These are phyloP conservation scores for Neolamprologus ventralis DNA, from an alignment of 2,113 vertebrate genomes.

Conservation along the genomic window DNA sequence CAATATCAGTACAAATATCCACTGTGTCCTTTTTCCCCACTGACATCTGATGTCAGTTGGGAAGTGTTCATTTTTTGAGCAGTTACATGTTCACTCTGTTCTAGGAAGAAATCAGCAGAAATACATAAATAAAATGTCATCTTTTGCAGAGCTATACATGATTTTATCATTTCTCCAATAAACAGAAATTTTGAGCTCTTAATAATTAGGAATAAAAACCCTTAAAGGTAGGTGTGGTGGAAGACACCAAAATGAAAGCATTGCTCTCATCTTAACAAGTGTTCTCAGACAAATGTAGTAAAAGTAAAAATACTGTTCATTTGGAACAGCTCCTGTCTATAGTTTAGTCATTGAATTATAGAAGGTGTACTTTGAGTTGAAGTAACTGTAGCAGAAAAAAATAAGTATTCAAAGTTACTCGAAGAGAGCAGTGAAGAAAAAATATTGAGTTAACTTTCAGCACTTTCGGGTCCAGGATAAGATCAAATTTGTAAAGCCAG, in stretches of 20 bases:
- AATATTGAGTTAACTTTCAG: background rate
- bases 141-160: background rate
- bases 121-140: background rate
- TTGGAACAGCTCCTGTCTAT: background rate
- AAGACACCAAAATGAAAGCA: background rate
- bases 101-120: background rate
- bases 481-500: background rate
- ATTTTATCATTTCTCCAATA: background rate
- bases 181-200: background rate
- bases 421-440: background rate
- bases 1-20: background rate
- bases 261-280: background rate
- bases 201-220: background rate
- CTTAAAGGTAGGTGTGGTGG: background rate
- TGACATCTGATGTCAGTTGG: background rate
- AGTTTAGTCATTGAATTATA: background rate
- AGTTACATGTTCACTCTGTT: background rate
- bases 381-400: background rate
- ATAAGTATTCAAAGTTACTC: background rate
- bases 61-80: background rate
- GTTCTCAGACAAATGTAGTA: background rate
- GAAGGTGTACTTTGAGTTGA: background rate
- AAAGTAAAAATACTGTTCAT: background rate
- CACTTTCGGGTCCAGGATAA: fast-evolving
- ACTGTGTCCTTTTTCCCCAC: background rate